Evolutionary conservation across 2,797 vertebrate genomes (phyloP).

Genomic region (Parauchenoglanis ngamensis): DNA sequence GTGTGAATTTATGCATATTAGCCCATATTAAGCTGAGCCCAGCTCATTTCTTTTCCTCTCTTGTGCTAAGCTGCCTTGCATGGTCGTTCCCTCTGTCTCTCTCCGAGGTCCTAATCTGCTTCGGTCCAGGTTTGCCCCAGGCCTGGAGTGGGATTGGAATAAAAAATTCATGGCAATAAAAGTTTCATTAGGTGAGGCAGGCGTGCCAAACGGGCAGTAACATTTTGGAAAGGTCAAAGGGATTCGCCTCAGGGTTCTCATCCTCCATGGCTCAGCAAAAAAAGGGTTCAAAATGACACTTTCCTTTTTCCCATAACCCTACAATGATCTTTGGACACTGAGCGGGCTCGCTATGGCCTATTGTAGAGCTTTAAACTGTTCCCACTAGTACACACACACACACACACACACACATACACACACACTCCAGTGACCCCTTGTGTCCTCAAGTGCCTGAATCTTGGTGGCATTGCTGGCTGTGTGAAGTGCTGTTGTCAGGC

Average conservation of each 20-base stretch:
- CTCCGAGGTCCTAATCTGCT: conserved; percentile 64
- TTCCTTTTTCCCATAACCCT: conserved; percentile 49
- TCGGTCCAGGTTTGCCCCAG: conserved; percentile 71
- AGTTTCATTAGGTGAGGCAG: conserved; percentile 77
- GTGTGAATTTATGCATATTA: conserved; percentile 26
- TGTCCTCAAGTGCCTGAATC: conserved; percentile 60
- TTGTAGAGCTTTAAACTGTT: conserved; percentile 39
- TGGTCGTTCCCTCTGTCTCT: conserved; percentile 22
- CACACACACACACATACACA: conserved; percentile 42
- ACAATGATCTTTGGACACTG: conserved; percentile 42
- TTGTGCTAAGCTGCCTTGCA: conserved; percentile 15
- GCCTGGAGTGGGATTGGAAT: conserved; percentile 68
- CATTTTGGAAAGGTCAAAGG: conserved; percentile 81
- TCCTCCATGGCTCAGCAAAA: conserved; percentile 62
- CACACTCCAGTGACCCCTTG: conserved; percentile 56
- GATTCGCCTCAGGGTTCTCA: conserved; percentile 63
- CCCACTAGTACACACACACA: conserved; percentile 32
- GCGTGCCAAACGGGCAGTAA: conserved; percentile 77
- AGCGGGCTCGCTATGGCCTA: conserved; percentile 33
- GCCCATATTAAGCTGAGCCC: conserved; percentile 20
- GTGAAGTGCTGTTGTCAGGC: conserved; percentile 80
- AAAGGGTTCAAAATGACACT: conserved; percentile 56
- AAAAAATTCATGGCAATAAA: conserved; percentile 80
- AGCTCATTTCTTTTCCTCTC: conserved; percentile 27
- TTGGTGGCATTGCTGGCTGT: conserved; percentile 67